Evolutionary conservation across 2,113 vertebrate genomes (phyloP).

Genomic region (Clupea harengus): DNA sequence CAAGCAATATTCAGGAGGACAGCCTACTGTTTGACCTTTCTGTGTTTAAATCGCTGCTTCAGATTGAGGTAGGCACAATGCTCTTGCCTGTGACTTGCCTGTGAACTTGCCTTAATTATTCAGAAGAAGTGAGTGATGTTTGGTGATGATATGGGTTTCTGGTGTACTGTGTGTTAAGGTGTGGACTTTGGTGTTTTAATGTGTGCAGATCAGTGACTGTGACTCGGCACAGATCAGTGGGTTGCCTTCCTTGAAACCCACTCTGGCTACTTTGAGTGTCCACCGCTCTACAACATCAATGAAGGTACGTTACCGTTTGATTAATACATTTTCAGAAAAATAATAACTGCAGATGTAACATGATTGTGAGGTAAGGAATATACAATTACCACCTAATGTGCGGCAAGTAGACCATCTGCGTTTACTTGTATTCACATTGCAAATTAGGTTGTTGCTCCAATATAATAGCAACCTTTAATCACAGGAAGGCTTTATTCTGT

Average conservation of each 20-base stretch:
- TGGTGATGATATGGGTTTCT: too few relatives aligned
- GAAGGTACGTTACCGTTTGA: slow-evolving; percentile 71
- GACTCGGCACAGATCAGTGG: slow-evolving; percentile 82
- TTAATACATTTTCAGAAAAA: background rate
- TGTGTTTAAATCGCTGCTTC: slow-evolving; percentile 91
- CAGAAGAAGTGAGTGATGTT: background rate
- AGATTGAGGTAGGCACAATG: slow-evolving; percentile 82
- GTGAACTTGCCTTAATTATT: background rate
- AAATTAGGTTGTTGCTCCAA: background rate
- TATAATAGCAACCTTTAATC: background rate
- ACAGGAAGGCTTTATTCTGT: background rate
- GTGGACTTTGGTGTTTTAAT: background rate
- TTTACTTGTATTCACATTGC: too few relatives aligned
- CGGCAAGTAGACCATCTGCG: background rate
- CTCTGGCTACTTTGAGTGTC: slow-evolving; percentile 84
- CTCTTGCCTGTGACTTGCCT: too few relatives aligned
- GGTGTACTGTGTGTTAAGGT: background rate
- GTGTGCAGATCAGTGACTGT: slow-evolving; percentile 84
- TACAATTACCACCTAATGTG: background rate
- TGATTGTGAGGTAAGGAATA: too few relatives aligned
- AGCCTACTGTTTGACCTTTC: slow-evolving; percentile 88
- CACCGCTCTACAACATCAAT: slow-evolving; percentile 81
- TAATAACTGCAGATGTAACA: too few relatives aligned
- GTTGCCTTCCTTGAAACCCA: slow-evolving; percentile 80
- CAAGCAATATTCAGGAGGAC: slow-evolving; percentile 91